These are phyloP conservation scores for Eurypyga helias DNA, from an alignment of 2,113 vertebrate species.

Conservation along the genomic window DNA sequence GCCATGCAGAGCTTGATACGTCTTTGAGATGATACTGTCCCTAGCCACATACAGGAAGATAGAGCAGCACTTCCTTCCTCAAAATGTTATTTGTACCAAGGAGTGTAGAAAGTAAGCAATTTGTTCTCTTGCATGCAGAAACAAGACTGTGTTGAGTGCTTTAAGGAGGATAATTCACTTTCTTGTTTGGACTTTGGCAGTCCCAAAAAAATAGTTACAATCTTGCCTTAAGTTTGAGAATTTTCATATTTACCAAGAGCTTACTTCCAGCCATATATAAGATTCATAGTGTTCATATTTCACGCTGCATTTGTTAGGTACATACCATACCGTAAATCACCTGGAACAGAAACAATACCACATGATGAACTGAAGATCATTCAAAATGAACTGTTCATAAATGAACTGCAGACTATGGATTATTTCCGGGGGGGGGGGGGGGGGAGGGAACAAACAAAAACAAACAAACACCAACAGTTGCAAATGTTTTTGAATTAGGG, in stretches of 20 bases:
- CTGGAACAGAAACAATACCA: constrained; percentile 24
- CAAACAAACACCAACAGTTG: too few species aligned
- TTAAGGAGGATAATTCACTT: not conserved
- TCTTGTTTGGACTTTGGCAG: not conserved
- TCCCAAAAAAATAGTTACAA: not conserved
- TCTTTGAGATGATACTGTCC: not conserved
- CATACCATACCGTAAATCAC: constrained; percentile 15
- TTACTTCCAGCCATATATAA: not conserved
- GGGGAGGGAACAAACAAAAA: not conserved
- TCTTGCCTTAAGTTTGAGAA: not conserved
- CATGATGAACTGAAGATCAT: not conserved
- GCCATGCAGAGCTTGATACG: not conserved
- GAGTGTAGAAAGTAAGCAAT: not conserved
- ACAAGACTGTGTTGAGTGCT: not conserved
- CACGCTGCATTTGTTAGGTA: constrained; percentile 9
- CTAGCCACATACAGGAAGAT: not conserved
- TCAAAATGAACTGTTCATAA: constrained; percentile 1
- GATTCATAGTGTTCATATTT: not conserved
- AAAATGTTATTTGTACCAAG: not conserved
- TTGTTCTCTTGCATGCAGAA: not conserved
- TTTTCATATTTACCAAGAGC: not conserved
- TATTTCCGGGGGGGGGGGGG: not conserved
- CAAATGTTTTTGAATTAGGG: not conserved
- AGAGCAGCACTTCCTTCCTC: not conserved
- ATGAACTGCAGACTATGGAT: not conserved